Conservation (phyloP, 2,113 vertebrate species). For the Equus quagga region DNA sequence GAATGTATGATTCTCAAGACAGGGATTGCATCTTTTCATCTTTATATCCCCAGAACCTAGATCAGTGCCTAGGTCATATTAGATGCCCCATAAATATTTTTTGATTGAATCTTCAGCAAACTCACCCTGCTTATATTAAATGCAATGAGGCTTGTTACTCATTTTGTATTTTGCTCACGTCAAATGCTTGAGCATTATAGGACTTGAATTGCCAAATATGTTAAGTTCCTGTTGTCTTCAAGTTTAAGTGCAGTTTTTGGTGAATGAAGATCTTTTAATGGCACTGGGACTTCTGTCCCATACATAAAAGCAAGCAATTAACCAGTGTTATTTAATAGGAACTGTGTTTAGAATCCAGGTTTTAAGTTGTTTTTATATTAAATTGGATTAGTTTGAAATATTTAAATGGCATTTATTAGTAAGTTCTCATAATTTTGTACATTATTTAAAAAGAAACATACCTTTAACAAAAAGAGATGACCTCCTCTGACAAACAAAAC, state of each 20-base stretch:
- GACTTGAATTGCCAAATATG: not conserved
- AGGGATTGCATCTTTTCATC: not conserved
- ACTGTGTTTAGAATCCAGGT: not conserved
- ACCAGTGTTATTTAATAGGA: slow-evolving; percentile 1
- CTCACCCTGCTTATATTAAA: not conserved
- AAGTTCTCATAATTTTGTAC: slow-evolving; percentile 15
- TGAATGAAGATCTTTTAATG: slow-evolving; percentile 37
- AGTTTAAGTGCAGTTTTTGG: slow-evolving; percentile 43
- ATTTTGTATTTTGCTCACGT: slow-evolving; percentile 9
- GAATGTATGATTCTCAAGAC: not conserved
- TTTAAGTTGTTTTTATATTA: slow-evolving; percentile 51
- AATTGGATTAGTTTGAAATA: slow-evolving; percentile 26
- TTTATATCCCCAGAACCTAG: not conserved
- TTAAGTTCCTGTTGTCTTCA: slow-evolving; percentile 1
- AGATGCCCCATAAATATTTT: not conserved
- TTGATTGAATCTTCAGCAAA: slow-evolving; percentile 29
- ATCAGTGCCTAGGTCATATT: not conserved
- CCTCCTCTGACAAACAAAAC: not conserved
- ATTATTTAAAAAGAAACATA: not conserved
- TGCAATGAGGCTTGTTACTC: not conserved
- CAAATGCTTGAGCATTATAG: slow-evolving; percentile 1
- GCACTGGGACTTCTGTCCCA: not conserved
- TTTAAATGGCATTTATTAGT: slow-evolving; percentile 23
- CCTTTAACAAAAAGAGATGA: not conserved
- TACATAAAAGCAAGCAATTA: slow-evolving; percentile 13